phyloP scores from a whole-genome alignment of 2,113 vertebrate genomes.

The Lucifuga dentata region DNA sequence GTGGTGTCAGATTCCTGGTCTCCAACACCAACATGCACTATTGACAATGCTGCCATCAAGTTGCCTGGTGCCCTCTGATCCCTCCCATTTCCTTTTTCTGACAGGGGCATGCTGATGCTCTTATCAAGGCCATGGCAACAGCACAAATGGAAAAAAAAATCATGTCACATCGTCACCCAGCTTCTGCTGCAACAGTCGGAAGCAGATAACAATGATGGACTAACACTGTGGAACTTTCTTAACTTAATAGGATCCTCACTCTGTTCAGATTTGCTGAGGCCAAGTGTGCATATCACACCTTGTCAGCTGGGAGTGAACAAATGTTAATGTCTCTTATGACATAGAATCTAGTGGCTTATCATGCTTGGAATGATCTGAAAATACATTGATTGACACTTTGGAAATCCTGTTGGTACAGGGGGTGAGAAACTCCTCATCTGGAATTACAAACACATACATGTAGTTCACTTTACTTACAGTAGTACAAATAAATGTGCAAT shows the following conservation, averaged over 20 bases:
- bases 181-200: conserved; percentile 70
- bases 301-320: not conserved
- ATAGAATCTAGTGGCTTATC: too few relatives aligned
- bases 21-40: conserved; percentile 63
- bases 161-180: conserved; percentile 72
- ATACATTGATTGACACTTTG: too few relatives aligned
- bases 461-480: too few relatives aligned
- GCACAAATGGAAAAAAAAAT: conserved; percentile 74
- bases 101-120: conserved; percentile 53
- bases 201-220: conserved; percentile 70
- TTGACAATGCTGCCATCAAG: conserved; percentile 57
- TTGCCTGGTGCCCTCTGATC: conserved; percentile 59
- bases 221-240: conserved; percentile 58
- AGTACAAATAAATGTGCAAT: too few relatives aligned
- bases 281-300: conserved; percentile 45
- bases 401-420: not conserved
- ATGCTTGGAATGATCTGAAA: too few relatives aligned
- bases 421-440: too few relatives aligned
- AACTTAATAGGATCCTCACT: conserved; percentile 43
- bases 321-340: too few relatives aligned
- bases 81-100: conserved; percentile 71
- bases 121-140: conserved; percentile 67
- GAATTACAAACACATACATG: too few relatives aligned
- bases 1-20: conserved; percentile 84
- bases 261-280: conserved; percentile 31